A percentile compares a stretch with the other conserved stretches of the same genome.
Evolutionary conservation across 53 echinoderm and acorn worm species (phyloP).

Genomic region (Echinometra lucunter): DNA sequence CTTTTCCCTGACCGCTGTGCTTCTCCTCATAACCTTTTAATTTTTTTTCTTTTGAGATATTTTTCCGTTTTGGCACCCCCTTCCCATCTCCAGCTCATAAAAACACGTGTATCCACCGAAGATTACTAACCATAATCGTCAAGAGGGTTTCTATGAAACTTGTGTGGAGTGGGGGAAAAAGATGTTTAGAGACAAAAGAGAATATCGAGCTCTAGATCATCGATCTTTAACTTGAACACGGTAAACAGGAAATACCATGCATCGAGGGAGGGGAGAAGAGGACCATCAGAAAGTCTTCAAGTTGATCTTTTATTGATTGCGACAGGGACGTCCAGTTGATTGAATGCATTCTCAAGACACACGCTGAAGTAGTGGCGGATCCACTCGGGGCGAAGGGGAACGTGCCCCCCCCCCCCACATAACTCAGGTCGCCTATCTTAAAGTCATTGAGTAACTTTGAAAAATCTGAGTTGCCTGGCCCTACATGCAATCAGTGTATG

Average conservation of each 20-base stretch:
- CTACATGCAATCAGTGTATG: no score
- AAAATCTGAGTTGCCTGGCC: no score
- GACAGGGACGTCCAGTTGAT: neutral
- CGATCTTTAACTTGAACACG: constrained; percentile 18
- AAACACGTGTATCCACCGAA: neutral
- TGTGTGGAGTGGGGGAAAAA: neutral
- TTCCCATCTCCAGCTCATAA: no score
- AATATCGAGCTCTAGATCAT: neutral
- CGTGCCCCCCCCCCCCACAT: neutral
- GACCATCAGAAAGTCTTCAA: neutral
- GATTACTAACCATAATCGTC: neutral
- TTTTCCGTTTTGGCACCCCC: neutral
- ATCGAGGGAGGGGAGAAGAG: neutral
- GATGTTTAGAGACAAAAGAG: neutral
- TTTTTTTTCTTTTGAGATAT: no score
- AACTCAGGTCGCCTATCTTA: no score
- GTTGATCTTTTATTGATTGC: neutral
- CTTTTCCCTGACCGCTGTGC: no score
- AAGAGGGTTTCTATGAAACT: neutral
- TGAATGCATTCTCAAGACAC: neutral
- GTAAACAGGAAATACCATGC: constrained; percentile 12
- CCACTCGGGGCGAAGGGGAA: neutral
- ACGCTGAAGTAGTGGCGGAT: neutral
- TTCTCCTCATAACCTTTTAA: no score
- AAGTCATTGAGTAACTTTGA: no score